Percentiles rank a stretch among this genome's conserved stretches.
phyloP scores from a whole-genome alignment of 2,113 vertebrate genomes.

The Dasypus novemcinctus region DNA sequence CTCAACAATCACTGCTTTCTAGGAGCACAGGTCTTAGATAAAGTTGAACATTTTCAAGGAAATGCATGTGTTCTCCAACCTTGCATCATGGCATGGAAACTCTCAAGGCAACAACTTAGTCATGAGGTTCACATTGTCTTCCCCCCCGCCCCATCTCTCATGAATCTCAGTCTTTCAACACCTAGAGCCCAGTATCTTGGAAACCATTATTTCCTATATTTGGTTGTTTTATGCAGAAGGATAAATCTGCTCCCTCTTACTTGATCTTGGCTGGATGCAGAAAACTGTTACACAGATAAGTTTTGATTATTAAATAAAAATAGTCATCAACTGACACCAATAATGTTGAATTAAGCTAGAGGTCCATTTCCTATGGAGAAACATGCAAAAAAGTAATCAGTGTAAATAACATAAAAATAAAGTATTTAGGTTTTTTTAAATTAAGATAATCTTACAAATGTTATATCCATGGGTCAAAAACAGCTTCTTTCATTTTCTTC shows the following conservation, averaged over 20 bases:
- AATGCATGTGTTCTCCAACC: background rate
- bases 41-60: background rate
- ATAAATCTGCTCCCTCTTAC: background rate
- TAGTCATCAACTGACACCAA: background rate
- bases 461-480: background rate
- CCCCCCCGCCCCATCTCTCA: background rate
- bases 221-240: background rate
- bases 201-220: background rate
- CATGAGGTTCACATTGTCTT: background rate
- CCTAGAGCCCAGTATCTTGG: background rate
- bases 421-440: background rate
- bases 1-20: background rate
- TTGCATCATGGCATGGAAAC: background rate
- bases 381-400: background rate
- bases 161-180: background rate
- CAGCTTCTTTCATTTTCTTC: background rate
- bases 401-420: slow-evolving; percentile 8
- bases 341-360: background rate
- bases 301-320: slow-evolving; percentile 50
- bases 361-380: too few species aligned
- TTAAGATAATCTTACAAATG: background rate
- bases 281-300: background rate
- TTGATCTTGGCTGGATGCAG: background rate
- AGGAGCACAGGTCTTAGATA: background rate
- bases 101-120: background rate